phyloP scores from a whole-genome alignment of 2,113 vertebrate species.

The Sclerurus mexicanus region DNA sequence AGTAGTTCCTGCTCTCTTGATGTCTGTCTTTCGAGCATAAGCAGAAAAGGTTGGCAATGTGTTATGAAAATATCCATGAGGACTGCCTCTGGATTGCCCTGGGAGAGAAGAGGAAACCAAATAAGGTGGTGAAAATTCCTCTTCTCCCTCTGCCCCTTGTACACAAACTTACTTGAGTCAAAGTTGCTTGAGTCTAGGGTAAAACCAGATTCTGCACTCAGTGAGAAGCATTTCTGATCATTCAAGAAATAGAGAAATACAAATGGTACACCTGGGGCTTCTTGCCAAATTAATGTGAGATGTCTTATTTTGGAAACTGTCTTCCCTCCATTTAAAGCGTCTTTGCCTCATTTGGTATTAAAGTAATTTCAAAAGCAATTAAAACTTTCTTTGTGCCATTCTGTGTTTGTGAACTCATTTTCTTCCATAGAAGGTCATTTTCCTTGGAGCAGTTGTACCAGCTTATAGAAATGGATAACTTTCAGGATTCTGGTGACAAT shows the following conservation, averaged over 20 bases:
- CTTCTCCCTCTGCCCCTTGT: not conserved
- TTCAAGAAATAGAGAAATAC: not conserved
- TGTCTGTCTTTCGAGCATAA: not conserved
- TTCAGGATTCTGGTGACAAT: not conserved
- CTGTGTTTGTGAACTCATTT: not conserved
- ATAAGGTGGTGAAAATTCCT: not conserved
- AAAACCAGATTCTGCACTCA: not conserved
- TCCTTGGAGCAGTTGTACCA: not conserved
- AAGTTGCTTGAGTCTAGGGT: not conserved
- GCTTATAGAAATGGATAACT: not conserved
- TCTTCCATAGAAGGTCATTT: not conserved
- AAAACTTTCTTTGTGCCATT: not conserved
- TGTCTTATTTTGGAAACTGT: not conserved
- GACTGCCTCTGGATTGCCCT: not conserved
- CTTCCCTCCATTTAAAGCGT: not conserved
- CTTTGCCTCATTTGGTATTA: not conserved
- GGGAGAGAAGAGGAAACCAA: not conserved
- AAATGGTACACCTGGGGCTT: not conserved
- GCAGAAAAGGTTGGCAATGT: not conserved
- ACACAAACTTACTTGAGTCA: not conserved
- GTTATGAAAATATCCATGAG: not conserved
- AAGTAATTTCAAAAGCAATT: not conserved
- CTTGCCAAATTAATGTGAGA: not conserved
- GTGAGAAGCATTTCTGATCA: not conserved
- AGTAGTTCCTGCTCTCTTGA: not conserved